These are phyloP conservation scores for Probosciger aterrimus DNA, from an alignment of 2,113 vertebrate species.

Conservation along the genomic window DNA sequence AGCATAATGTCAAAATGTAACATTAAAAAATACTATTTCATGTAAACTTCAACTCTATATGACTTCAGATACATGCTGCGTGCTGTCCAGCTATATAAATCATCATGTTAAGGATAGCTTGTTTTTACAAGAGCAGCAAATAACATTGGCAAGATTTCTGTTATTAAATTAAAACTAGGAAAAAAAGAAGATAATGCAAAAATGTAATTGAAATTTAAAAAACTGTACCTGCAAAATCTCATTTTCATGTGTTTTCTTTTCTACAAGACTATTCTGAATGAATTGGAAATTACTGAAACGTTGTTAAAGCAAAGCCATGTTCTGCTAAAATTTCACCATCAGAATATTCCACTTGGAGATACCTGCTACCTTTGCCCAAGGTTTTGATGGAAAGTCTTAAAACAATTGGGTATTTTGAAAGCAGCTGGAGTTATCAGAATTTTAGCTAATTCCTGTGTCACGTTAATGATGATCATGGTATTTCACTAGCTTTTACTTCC, in stretches of 20 bases:
- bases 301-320: not conserved
- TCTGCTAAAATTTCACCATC: not conserved
- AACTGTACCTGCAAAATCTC: not conserved
- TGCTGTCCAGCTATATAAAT: not conserved
- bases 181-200: not conserved
- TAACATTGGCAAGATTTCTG: not conserved
- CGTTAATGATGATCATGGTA: not conserved
- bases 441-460: not conserved
- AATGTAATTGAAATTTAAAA: not conserved
- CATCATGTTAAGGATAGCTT: not conserved
- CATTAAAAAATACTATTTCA: not conserved
- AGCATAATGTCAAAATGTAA: not conserved
- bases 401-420: not conserved
- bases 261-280: not conserved
- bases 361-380: not conserved
- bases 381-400: not conserved
- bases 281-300: not conserved
- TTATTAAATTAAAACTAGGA: not conserved
- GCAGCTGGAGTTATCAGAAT: not conserved
- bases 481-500: not conserved
- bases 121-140: slow-evolving; percentile 4
- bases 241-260: not conserved
- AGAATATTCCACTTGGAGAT: not conserved
- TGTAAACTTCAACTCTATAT: not conserved
- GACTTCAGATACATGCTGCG: not conserved